A percentile compares a stretch with the other conserved stretches of the same genome.
Conservation (phyloP, 2,888 invertebrate genomes). For the Tenodera sinensis region DNA sequence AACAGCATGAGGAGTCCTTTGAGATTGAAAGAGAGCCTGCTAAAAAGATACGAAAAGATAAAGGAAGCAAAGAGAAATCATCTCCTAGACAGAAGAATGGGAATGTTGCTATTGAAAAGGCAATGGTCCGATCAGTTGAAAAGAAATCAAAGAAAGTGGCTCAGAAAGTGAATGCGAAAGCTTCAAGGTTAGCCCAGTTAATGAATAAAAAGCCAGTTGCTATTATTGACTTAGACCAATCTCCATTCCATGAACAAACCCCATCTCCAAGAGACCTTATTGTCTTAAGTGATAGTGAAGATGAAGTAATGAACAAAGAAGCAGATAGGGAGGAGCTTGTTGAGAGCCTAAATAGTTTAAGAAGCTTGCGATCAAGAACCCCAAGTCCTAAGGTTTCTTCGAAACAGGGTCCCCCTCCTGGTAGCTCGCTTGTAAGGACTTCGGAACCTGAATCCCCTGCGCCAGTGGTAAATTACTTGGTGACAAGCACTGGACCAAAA, state of each 20-base stretch:
- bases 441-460: slow-evolving; percentile 34
- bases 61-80: slow-evolving; percentile 43
- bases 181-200: slow-evolving; percentile 41
- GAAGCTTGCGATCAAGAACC: slow-evolving; percentile 19
- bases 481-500: slow-evolving; percentile 60
- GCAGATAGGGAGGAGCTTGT: slow-evolving; percentile 12
- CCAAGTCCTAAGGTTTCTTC: slow-evolving; percentile 26
- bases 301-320: slow-evolving; percentile 37
- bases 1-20: slow-evolving; percentile 39
- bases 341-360: slow-evolving; percentile 2
- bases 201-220: slow-evolving; percentile 70
- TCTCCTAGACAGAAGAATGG: slow-evolving; percentile 21
- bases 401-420: slow-evolving; percentile 22
- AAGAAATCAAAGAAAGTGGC: slow-evolving; percentile 36
- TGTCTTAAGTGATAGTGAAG: slow-evolving; percentile 78
- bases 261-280: slow-evolving; percentile 79
- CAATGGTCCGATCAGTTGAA: slow-evolving; percentile 28
- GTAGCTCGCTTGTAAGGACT: slow-evolving; percentile 29
- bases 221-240: slow-evolving; percentile 79
- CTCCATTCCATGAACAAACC: slow-evolving; percentile 78
- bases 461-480: slow-evolving; percentile 35
- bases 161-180: slow-evolving; percentile 30
- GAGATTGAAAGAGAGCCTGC: slow-evolving; percentile 39
- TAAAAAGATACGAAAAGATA: slow-evolving; percentile 42
- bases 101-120: not conserved